Evolutionary conservation across 2,888 invertebrate species (phyloP), one percentile per base, ranked within the genome.

Genomic region (Ennomos quercinarius): DNA sequence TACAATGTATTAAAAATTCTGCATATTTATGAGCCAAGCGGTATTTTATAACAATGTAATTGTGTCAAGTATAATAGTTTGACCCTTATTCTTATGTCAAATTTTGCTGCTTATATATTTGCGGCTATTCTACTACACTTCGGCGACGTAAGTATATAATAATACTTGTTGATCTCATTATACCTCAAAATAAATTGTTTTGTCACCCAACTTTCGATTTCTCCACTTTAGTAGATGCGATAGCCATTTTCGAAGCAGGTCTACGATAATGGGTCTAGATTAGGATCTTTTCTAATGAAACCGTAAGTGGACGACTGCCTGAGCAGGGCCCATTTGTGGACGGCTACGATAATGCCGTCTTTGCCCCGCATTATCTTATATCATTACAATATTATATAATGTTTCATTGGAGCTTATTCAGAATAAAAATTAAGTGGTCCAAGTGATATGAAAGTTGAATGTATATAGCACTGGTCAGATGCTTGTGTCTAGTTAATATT

Each of bases 231-330:
- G 61, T 42, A 61, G 61, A 63, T 62, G 77, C 73, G 89, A 90
- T 90, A 90, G 89, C 91, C 90, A 76, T 88, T 75, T 83, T 71
- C 70, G 87, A 76, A 76, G 71, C 67, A 80, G 80, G 82, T 78
- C 77, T 80, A 86, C 84, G 87, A 87, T 88, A 89, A 87, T 87
- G 80, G 85, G 66, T 74, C 73, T 58, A 83, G 89, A 90, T 90
- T 83, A 80, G 74, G 78, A 90, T 91, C 90, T 78, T 80, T 80
- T 79, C 73, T 71, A 89, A 87, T 80, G 89, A 90, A 90, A 91
- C 84, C 81, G 87, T 82, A 88, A 89, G 88, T 86, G 80, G 78
- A 74, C 67, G 72, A 70, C 75, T 72, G 27, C 27, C 27, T 27
- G 27, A 71, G 74, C 63, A 67, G 68, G 71, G 68, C 65, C 83